Evolutionary conservation across 2,113 vertebrate species (phyloP), one percentile per base, ranked within the genome.

Genomic region (Peucedramus taeniatus): DNA sequence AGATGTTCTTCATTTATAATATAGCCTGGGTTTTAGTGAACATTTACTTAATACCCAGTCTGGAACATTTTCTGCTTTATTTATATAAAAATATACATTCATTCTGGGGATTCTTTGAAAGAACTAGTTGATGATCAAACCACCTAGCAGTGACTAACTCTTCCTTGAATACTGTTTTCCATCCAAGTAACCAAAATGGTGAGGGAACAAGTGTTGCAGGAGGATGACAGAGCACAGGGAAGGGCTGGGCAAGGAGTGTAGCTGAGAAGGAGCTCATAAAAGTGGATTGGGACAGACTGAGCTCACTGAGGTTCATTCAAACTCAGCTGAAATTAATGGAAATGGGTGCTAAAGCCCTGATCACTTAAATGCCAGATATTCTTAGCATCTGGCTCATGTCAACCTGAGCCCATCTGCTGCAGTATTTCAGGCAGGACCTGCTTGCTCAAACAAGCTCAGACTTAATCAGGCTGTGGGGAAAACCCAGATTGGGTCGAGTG

Each of bases 281-380:
- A 85, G 49, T 90, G 44, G 24, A 26, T 40, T 70, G 64, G 64
- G 37, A 60, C 59, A 27, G 75, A 2, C 60, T 49, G 49, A 93
- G 65, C 57, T 96, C 68, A 31, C 75, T 64, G 60, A 56, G 44
- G 13, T 68, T 96, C 77, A 54, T 61, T 81, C 74, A 40, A 66
- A 85, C 56, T 54, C 72, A 70, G 60, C 31, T 83, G 88, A 90
- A 88, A 66, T 90, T 15, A 80, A 77, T 90, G 71, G 94, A 65
- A 89, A 39, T 20, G 11, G 47, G 47, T 3, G 35, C 80, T 93
- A 94, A 91, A 68, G 45, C 35, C 68, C 59, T 49, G 64, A 80
- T 75, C 42, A n/a, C 47, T 90, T 92, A 92, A 80, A 92, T 92
- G 51, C 49, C 82, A 92, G 72, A 15, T 94, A 92, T 37, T 74